Evolutionary conservation across 2,797 vertebrate species (phyloP), one percentile per base, ranked within the genome.

Genomic region (Botia kubotai): DNA sequence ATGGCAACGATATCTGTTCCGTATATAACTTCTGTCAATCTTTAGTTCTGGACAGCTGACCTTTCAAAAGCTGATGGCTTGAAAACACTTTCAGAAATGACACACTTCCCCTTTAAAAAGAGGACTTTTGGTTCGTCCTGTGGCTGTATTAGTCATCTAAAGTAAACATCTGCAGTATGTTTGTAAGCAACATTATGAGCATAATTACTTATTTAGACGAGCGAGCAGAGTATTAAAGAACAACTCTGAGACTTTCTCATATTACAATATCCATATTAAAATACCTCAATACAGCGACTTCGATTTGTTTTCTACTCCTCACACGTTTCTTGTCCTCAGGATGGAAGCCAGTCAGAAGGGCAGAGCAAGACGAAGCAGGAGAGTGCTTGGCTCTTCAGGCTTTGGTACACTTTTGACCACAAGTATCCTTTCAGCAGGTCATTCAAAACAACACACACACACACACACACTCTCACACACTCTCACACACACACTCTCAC

Each of bases 351-450:
- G 88, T 89, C 90, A 65, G 95, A 95, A 8, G 93, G 89, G 84
- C 94, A 91, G 75, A 95, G 93, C 78, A 98, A 96, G 85, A 98
- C 96, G 76, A 97, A 96, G 85, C 97, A 98, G 89, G 98, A 99
- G 91, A 99, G 97, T 0, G 98, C 96, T 0, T 98, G 97, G 98
- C 95, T 99, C 75, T 99, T 99, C 92, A 94, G 97, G 79, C 90
- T 98, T 12, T 99, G 97, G 98, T 99, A 99, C 82, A 97, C 95
- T 82, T 99, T 99, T 89, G 97, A 99, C 87, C 97, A 99, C 89
- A 99, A 99, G 98, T 99, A 99, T 99, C 98, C 96, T 98, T 96
- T 83, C 72, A 33, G 33, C 33, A 77, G 68, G 67, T 39, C 5
- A 21, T 71, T 73, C 50, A 16, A 69, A 53, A 75, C 33, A 33